Base-by-base conservation (phyloP, 1,140 invertebrate genomes). In the Cotesia typhae region DNA sequence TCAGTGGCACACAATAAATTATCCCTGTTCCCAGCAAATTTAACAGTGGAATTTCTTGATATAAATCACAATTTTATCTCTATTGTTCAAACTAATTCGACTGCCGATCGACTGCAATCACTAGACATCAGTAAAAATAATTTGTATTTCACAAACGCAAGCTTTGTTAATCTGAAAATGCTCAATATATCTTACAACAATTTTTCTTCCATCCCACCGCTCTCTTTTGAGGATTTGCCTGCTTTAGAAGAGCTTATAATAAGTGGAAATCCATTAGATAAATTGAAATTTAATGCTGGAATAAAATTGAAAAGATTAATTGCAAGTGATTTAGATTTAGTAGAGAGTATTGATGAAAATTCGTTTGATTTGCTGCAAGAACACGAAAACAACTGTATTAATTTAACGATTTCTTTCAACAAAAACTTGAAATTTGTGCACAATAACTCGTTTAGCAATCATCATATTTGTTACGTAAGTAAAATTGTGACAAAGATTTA, bases 161-260 rank as follows among this genome's bases (percentile, higher is more conserved):
- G 59, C 47, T 64, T 80, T 12, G n/a, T 75, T 3, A 71, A 71
- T 7, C 75, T 90, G 12, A 83, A 85, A 81, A 84, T 81, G 36
- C 64, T 90, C 4, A 89, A 90, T 75, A 67, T 90, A 5, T 89
- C 89, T 0, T 81, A 87, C 65, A 91, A 90, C 75, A 84, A 87
- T 68, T 77, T 90, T 35, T 74, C 76, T 51, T 59, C 14, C 14
- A 76, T 86, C 65, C 82, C 85, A 17, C 68, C 72, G 36, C 55
- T 85, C 38, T 82, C 75, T 35, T 59, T 10, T 5, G 28, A 80
- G 7, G 82, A 83, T 74, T 82, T 78, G 57, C 84, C 85, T 9
- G 20, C 38, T 47, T 70, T 86, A 35, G 67, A 69, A 10, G 74
- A 69, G 17, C 76, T 86, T 6, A 61, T 74, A 35, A 38, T 85